These are phyloP conservation scores for Atractosteus spatula DNA, from an alignment of 2,113 vertebrate genomes.

Conservation along the genomic window DNA sequence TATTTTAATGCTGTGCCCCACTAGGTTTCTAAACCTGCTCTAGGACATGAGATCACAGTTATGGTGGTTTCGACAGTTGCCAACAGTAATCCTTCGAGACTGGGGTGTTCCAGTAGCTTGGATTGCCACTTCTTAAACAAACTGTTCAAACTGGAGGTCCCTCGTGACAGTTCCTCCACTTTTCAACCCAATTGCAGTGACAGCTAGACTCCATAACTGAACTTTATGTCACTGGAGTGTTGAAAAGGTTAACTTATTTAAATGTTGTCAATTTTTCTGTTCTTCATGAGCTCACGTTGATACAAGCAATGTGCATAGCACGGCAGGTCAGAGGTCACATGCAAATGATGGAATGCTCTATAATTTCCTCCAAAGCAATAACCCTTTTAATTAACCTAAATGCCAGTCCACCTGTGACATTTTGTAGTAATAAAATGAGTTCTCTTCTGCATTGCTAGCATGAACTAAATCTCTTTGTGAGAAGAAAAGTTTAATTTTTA, in stretches of 20 bases:
- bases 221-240: constrained; percentile 14
- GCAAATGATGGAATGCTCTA: constrained; percentile 34
- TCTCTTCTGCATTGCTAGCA: constrained; percentile 24
- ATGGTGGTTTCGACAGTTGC: too few species aligned
- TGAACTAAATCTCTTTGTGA: constrained; percentile 16
- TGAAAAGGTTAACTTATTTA: constrained; percentile 39
- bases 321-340: constrained; percentile 23
- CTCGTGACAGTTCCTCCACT: too few species aligned
- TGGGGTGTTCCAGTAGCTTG: too few species aligned
- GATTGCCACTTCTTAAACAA: too few species aligned
- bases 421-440: constrained; percentile 42
- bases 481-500: constrained; percentile 14
- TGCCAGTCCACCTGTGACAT: constrained; percentile 41
- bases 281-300: constrained; percentile 16
- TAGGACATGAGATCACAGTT: too few species aligned
- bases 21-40: too few species aligned
- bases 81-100: too few species aligned
- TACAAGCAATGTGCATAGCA: constrained; percentile 15
- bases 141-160: too few species aligned
- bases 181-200: too few species aligned
- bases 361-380: constrained; percentile 35
- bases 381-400: constrained; percentile 45
- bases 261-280: constrained; percentile 30
- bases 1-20: too few species aligned
- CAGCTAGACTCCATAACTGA: constrained; percentile 20